Percentiles rank a stretch among this genome's conserved stretches.
phyloP scores from a whole-genome alignment of 2,113 vertebrate species.

The Neolamprologus variostigma region DNA sequence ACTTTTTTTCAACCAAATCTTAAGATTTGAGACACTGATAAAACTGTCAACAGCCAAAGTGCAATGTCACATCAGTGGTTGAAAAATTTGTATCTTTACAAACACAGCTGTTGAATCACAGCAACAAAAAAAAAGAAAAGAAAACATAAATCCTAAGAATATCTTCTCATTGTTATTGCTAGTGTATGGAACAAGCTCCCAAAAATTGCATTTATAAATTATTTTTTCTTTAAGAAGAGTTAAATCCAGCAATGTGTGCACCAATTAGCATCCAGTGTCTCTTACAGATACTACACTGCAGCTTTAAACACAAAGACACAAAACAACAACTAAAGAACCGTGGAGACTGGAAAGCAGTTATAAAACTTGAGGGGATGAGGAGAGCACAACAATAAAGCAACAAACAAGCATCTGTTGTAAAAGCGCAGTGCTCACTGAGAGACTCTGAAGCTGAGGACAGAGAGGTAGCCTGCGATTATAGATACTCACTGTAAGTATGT shows the following conservation, averaged over 20 bases:
- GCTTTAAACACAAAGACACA: neutral
- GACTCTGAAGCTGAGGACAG: neutral
- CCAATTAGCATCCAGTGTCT: neutral
- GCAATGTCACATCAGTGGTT: neutral
- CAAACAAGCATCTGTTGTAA: neutral
- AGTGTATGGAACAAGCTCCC: neutral
- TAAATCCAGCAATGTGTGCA: neutral
- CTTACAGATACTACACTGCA: neutral
- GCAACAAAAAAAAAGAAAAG: neutral
- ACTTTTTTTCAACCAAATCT: neutral
- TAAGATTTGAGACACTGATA: neutral
- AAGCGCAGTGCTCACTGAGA: neutral
- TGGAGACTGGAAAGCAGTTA: neutral
- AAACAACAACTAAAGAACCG: neutral
- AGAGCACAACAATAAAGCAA: neutral
- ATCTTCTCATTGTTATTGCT: neutral
- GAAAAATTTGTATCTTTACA: neutral
- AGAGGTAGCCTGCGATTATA: neutral
- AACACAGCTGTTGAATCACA: neutral
- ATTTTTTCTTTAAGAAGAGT: neutral
- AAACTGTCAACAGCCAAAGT: neutral
- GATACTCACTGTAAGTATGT: slow-evolving; percentile 90
- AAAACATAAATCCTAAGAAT: neutral
- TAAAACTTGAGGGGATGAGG: neutral
- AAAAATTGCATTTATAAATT: neutral